Evolutionary conservation across 2,888 invertebrate genomes (phyloP).

Genomic region (Nomada ferruginata): DNA sequence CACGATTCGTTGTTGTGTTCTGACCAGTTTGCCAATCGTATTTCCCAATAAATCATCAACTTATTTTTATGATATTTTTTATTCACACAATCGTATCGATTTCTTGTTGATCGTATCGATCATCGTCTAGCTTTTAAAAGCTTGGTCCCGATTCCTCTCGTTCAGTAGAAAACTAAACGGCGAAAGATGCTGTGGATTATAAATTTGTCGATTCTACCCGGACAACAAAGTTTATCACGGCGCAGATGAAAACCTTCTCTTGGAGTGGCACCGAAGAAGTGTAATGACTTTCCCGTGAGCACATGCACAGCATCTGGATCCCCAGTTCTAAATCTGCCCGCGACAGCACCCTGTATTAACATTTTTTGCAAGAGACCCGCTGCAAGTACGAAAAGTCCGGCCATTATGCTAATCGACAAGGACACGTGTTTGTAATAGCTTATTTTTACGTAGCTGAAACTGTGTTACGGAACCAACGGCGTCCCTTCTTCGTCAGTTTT

Average conservation of each 20-base stretch:
- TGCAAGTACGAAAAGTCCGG: constrained; percentile 68
- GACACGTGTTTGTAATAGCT: constrained; percentile 81
- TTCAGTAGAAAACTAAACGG: neutral
- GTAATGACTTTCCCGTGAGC: constrained; percentile 68
- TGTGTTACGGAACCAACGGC: constrained; percentile 47
- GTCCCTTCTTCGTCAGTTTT: constrained; percentile 12
- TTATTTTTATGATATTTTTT: no score
- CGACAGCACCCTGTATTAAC: constrained; percentile 73
- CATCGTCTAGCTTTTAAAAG: neutral
- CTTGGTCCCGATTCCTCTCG: neutral
- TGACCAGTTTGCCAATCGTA: no score
- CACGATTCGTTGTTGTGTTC: no score
- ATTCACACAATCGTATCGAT: no score
- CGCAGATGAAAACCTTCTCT: constrained; percentile 42
- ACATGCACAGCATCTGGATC: constrained; percentile 70
- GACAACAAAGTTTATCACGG: constrained; percentile 32
- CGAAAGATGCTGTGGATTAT: constrained; percentile 24
- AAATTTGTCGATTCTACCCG: constrained; percentile 50
- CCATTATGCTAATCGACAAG: constrained; percentile 80
- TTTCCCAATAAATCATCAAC: no score
- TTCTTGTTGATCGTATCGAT: no score
- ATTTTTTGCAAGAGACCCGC: constrained; percentile 70
- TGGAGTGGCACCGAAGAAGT: constrained; percentile 54
- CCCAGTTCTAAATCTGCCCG: constrained; percentile 64
- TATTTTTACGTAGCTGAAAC: constrained; percentile 76